Evolutionary conservation across 2,113 vertebrate genomes (phyloP), one percentile per base, ranked within the genome.

Genomic region (Sylvilagus bachmani): DNA sequence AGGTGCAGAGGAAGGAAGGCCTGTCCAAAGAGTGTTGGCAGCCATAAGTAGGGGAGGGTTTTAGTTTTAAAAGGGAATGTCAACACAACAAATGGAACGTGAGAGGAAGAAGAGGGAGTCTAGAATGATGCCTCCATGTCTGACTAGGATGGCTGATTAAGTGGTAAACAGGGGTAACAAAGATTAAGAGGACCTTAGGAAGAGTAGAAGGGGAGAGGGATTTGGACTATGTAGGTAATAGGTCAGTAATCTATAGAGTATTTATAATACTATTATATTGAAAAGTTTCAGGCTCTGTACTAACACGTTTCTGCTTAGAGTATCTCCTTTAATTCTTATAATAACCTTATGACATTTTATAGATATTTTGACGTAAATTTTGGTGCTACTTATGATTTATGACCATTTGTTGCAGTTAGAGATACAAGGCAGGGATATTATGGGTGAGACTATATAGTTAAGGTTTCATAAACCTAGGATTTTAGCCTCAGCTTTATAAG

Each of bases 321-420:
- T 53, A 69, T 66, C 10, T 80, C 44, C 33, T 80, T 93, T 95
- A 73, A 67, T 95, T 90, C 36, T 80, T 89, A 36, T 0, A 36
- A 24, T n/a, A 84, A 25, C 44, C 31, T 69, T 82, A 44, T 2
- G 7, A 6, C 38, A 71, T 82, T 74, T 90, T 87, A 44, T n/a
- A 66, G 55, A 53, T 21, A 44, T 80, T 69, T 69, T 24, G 69
- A 0, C 67, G 33, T 6, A 75, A 75, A 13, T 83, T 86, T 87
- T 75, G 36, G 19, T 91, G 67, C 36, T 67, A 66, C 58, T 64
- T 80, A 80, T 58, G 82, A 86, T 38, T 81, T 12, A 25, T 36
- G 33, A 77, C 19, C 24, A 19, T 36, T 62, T 85, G 38, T 86
- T 92, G 24, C 2, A 80, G 16, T 80, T 86, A 81, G 83, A 81